A percentile compares a stretch with the other conserved stretches of the same genome.
Evolutionary conservation across 2,113 vertebrate species (phyloP).

Genomic region (Antechinus stuartii): DNA sequence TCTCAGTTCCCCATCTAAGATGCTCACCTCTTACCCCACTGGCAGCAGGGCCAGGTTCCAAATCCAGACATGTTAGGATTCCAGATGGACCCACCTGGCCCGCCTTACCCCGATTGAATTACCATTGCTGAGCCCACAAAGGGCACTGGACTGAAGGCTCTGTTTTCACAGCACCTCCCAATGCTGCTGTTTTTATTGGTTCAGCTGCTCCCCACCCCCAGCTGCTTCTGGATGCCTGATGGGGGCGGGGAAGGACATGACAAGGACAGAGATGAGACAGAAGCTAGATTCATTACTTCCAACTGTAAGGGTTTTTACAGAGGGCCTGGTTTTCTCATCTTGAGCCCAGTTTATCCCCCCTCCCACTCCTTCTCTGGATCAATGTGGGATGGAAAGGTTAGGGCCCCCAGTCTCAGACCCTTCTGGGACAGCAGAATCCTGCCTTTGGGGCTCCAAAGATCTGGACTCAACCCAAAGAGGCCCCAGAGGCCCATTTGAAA

Average conservation of each 20-base stretch:
- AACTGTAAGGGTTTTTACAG: rapidly evolving
- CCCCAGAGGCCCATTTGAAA: neutral
- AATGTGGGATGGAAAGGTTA: neutral
- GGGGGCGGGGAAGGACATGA: neutral
- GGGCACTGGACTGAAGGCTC: rapidly evolving
- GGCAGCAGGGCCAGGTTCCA: neutral
- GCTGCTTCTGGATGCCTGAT: neutral
- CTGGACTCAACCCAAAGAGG: neutral
- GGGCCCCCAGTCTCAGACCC: neutral
- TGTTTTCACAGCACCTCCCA: neutral
- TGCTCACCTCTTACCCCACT: neutral
- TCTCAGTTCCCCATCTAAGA: neutral
- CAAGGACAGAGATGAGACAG: neutral
- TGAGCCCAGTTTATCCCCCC: neutral
- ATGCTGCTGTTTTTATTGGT: neutral
- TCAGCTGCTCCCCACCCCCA: neutral
- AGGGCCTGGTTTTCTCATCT: rapidly evolving
- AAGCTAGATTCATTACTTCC: neutral
- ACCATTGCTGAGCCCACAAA: neutral
- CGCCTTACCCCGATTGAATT: neutral
- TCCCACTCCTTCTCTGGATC: neutral
- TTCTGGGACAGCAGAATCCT: neutral
- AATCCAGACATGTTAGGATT: neutral
- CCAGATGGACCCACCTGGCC: neutral
- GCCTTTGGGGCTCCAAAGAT: neutral